A percentile compares a stretch with the other conserved stretches of the same genome.
Evolutionary conservation across 2,113 vertebrate species (phyloP).

Genomic region (cat (Felis catus)): DNA sequence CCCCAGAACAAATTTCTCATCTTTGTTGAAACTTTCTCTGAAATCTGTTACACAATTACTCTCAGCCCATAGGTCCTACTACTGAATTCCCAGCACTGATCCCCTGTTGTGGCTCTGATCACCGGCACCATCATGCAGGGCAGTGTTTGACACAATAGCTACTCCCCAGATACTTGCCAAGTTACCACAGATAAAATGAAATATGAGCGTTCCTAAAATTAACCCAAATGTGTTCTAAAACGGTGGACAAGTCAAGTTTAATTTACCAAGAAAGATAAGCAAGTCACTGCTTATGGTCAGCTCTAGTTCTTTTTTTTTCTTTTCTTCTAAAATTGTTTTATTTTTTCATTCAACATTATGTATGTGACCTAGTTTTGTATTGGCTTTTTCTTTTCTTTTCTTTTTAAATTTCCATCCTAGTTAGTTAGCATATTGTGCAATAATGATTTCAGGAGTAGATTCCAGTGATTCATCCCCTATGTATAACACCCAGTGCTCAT

Average conservation of each 20-base stretch:
- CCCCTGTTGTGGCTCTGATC: not conserved
- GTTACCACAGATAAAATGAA: not conserved
- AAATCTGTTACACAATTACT: not conserved
- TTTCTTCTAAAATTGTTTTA: too few species aligned
- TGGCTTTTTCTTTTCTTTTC: too few species aligned
- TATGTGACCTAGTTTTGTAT: too few species aligned
- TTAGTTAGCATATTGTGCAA: too few species aligned
- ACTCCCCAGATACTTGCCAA: not conserved
- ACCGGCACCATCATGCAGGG: not conserved
- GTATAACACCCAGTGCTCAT: too few species aligned
- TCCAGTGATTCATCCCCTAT: too few species aligned
- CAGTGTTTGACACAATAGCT: not conserved
- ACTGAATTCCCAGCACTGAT: not conserved
- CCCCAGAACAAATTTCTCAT: not conserved
- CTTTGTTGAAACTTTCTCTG: not conserved
- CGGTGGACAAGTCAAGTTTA: not conserved
- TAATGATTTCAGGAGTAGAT: too few species aligned
- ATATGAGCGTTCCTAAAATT: not conserved
- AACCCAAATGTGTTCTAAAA: not conserved
- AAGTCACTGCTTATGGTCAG: not conserved
- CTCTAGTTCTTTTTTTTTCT: not conserved
- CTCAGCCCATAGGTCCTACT: too few species aligned
- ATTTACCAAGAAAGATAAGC: not conserved
- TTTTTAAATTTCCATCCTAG: too few species aligned
- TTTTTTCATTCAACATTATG: too few species aligned